These are phyloP conservation scores for Trachelus iudaicus DNA, from an alignment of 2,888 invertebrate species.

Conservation along the genomic window DNA sequence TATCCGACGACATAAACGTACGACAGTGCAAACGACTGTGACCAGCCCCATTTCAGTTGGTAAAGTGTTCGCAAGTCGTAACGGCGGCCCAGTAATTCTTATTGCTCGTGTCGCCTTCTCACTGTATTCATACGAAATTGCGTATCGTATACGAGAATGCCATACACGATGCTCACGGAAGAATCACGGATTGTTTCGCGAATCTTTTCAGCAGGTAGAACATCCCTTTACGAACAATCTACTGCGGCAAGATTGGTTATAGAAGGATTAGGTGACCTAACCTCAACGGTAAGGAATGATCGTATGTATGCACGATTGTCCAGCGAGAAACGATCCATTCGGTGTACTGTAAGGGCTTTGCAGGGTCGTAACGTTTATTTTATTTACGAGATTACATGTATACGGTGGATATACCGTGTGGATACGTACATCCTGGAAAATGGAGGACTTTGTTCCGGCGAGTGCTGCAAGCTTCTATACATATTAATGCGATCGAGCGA, in stretches of 20 bases:
- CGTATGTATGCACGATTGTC: neutral
- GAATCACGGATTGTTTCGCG: neutral
- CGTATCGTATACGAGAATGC: conserved; percentile 7
- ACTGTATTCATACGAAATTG: conserved; percentile 13
- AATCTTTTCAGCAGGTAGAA: neutral
- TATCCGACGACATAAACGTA: conserved; percentile 43
- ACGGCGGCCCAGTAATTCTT: conserved; percentile 39
- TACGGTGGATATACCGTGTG: neutral
- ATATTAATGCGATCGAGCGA: conserved; percentile 42
- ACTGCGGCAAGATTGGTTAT: neutral
- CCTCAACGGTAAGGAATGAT: neutral
- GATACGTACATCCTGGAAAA: neutral
- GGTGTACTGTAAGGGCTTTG: neutral
- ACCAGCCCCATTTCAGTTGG: conserved; percentile 5
- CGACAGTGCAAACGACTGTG: conserved; percentile 47
- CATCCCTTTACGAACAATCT: neutral
- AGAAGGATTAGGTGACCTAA: neutral
- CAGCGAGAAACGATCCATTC: neutral
- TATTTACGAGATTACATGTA: neutral
- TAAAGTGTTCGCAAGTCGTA: conserved; percentile 15
- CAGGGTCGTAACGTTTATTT: neutral
- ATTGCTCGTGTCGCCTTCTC: conserved; percentile 20
- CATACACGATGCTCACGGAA: neutral
- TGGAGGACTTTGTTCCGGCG: neutral
- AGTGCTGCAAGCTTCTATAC: conserved; percentile 27